Evolutionary conservation across 2,113 vertebrate species (phyloP).

Genomic region (Mungos mungo): DNA sequence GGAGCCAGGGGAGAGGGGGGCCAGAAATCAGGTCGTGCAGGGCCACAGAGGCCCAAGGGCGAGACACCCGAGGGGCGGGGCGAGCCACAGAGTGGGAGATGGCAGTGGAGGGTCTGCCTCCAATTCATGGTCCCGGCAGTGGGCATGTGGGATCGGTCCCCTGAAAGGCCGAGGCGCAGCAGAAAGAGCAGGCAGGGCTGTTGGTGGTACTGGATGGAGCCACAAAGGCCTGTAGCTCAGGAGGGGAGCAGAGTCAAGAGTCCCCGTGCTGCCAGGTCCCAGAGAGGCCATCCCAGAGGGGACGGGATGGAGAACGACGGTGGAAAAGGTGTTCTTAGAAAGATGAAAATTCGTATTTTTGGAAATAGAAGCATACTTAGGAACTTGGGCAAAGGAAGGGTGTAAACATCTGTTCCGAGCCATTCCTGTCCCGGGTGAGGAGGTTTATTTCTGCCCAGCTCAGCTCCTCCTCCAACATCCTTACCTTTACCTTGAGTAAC

Average conservation of each 20-base stretch:
- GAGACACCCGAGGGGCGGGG: neutral
- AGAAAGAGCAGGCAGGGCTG: neutral
- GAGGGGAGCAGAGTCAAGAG: neutral
- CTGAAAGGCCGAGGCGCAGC: neutral
- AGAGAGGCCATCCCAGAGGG: neutral
- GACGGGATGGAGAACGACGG: neutral
- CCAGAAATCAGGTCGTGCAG: neutral
- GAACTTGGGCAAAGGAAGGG: neutral
- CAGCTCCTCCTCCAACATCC: neutral
- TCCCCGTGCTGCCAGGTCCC: neutral
- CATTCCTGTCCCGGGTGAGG: neutral
- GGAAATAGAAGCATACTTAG: neutral
- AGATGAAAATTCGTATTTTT: neutral
- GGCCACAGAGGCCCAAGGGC: neutral
- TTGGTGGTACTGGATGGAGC: neutral
- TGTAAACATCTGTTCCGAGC: neutral
- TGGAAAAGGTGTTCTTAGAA: neutral
- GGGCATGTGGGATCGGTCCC: neutral
- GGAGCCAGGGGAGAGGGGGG: too few species aligned
- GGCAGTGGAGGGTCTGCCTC: neutral
- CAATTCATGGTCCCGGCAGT: neutral
- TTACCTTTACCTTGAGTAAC: conserved; percentile 33
- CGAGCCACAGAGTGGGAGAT: neutral
- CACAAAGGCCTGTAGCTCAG: neutral
- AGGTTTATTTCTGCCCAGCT: neutral